Conservation (phyloP, 2,888 invertebrate species). For the Lutraria lutraria region DNA sequence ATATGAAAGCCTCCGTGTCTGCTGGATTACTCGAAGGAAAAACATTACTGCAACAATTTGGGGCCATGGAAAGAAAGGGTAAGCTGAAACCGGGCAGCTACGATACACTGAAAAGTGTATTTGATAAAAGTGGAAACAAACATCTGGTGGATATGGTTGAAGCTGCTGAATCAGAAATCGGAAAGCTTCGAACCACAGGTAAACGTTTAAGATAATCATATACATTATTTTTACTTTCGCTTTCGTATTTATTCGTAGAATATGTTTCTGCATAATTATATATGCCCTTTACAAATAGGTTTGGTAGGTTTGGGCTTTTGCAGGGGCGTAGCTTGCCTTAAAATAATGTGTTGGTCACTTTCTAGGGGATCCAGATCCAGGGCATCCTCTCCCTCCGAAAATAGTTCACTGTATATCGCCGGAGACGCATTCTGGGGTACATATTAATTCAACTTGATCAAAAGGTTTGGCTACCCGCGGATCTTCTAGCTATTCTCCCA, state of each 20-base stretch:
- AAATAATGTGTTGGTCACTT: too few relatives aligned
- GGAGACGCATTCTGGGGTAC: too few relatives aligned
- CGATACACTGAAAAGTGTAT: conserved; percentile 7
- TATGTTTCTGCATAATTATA: too few relatives aligned
- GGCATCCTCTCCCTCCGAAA: too few relatives aligned
- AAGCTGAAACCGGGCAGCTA: conserved; percentile 19
- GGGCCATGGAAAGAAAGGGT: conserved; percentile 15
- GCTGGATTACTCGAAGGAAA: background rate
- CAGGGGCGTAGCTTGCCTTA: too few relatives aligned
- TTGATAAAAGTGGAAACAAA: conserved; percentile 13
- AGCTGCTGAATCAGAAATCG: conserved; percentile 16
- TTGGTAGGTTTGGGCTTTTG: too few relatives aligned
- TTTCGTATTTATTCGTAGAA: background rate
- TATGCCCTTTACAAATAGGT: too few relatives aligned
- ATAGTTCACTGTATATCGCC: too few relatives aligned
- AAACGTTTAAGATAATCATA: background rate
- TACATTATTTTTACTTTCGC: background rate
- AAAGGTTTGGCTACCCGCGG: too few relatives aligned
- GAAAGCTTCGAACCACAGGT: background rate
- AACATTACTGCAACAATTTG: conserved; percentile 25
- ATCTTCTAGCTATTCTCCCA: too few relatives aligned
- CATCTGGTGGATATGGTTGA: background rate
- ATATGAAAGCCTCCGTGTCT: conserved; percentile 14
- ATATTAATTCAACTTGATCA: too few relatives aligned
- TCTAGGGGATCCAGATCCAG: too few relatives aligned